Evolutionary conservation across 1,140 invertebrate genomes (phyloP), one percentile per base, ranked within the genome.

Genomic region (Tetramorium parvispinum): DNA sequence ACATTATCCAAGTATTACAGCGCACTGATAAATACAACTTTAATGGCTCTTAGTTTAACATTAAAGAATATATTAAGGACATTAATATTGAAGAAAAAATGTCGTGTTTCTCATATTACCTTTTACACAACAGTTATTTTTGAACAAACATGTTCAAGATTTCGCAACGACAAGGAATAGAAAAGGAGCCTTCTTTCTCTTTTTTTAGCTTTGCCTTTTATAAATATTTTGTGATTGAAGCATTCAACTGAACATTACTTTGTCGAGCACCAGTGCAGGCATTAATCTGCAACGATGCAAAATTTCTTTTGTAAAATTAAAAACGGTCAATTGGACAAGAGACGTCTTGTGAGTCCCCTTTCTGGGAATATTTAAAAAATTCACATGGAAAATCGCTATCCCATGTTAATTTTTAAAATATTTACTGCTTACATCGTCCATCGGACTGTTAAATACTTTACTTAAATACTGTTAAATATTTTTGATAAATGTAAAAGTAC

Each of bases 311-410:
- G 89, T 90, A 71, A 71, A 86, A 91, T 92, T 90, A 93, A 91
- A 92, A 82, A 92, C 78, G 92, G 87, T 92, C 91, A 91, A 92
- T 92, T 93, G 88, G 90, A 93, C 88, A 55, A 89, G 68, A 90
- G 81, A 92, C 86, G 79, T 87, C 91, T 92, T 91, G 87, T 92
- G 55, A 32, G 21, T 73, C 40, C 13, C 3, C 10, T 49, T 13
- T 49, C 46, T 43, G 8, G n/a, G n/a, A n/a, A n/a, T n/a, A n/a
- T n/a, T n/a, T n/a, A n/a, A n/a, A n/a, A n/a, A n/a, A n/a, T n/a
- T n/a, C n/a, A n/a, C n/a, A n/a, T n/a, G n/a, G n/a, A 43, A 2
- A 40, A 76, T 51, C 68, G 53, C 53, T 57, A 51, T 68, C 43
- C 21, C 46, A 32, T 32, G 32, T 32, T 3, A 32, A 32, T 68